Conservation (phyloP, 2,797 vertebrate species). For the Rachycentron canadum region DNA sequence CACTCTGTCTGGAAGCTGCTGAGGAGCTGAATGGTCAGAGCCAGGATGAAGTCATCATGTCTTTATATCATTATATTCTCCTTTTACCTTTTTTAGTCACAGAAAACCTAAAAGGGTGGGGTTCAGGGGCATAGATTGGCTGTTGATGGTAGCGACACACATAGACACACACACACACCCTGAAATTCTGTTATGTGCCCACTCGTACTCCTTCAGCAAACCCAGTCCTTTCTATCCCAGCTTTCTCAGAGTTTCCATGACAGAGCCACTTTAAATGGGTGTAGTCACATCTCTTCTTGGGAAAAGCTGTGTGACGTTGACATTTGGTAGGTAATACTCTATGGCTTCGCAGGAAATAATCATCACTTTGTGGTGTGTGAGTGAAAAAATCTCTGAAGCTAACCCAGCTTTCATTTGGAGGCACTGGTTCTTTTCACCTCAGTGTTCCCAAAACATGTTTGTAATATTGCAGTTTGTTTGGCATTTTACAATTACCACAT, state of each 20-base stretch:
- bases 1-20: constrained; percentile 70
- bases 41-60: constrained; percentile 84
- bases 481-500: neutral
- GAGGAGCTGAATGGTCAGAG: constrained; percentile 74
- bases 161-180: constrained; percentile 55
- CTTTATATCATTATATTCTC: constrained; percentile 85
- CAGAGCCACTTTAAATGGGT: constrained; percentile 66
- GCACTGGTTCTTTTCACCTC: constrained; percentile 1
- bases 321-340: constrained; percentile 51
- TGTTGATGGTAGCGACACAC: constrained; percentile 66
- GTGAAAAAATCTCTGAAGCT: constrained; percentile 18
- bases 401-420: constrained; percentile 40
- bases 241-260: constrained; percentile 82
- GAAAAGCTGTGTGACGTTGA: constrained; percentile 52
- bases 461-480: neutral
- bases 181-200: constrained; percentile 73
- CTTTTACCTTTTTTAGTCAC: constrained; percentile 89
- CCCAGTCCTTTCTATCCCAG: constrained; percentile 60
- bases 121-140: constrained; percentile 68
- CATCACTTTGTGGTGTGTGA: constrained; percentile 21
- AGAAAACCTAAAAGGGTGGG: constrained; percentile 80
- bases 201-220: constrained; percentile 51
- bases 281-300: constrained; percentile 55
- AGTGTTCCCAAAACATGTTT: neutral
- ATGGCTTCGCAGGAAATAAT: constrained; percentile 47